Conservation (phyloP, 1,140 invertebrate species). For the Trialeurodes vaporariorum region DNA sequence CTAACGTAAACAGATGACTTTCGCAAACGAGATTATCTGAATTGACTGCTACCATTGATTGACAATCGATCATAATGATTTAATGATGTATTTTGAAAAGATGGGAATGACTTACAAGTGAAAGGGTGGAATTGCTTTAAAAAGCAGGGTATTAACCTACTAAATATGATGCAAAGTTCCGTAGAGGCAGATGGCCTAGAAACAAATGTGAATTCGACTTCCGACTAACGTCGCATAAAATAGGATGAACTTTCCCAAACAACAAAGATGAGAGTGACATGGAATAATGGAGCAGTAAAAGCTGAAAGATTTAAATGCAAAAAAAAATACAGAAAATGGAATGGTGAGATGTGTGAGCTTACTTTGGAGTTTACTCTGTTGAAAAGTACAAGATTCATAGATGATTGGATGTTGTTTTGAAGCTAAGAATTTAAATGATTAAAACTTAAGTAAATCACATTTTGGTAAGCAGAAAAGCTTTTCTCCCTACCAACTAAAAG, state of each 20-base stretch:
- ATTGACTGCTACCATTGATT: too few relatives aligned
- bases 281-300: background rate
- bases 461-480: too few relatives aligned
- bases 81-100: too few relatives aligned
- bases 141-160: too few relatives aligned
- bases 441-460: too few relatives aligned
- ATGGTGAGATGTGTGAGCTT: constrained; percentile 25
- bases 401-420: constrained; percentile 28
- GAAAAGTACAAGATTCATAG: constrained; percentile 63
- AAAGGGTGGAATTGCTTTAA: too few relatives aligned
- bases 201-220: too few relatives aligned
- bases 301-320: background rate
- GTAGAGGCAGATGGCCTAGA: constrained; percentile 3
- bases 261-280: background rate
- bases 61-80: too few relatives aligned
- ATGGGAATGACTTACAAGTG: too few relatives aligned
- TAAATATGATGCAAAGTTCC: constrained; percentile 33
- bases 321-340: constrained; percentile 5
- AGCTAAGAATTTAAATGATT: background rate
- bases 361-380: constrained; percentile 59
- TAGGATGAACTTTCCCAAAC: background rate
- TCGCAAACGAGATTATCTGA: too few relatives aligned
- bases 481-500: too few relatives aligned
- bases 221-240: background rate
- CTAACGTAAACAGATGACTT: too few relatives aligned